phyloP scores from a whole-genome alignment of 2,113 vertebrate species.

The Accipiter virgatus region DNA sequence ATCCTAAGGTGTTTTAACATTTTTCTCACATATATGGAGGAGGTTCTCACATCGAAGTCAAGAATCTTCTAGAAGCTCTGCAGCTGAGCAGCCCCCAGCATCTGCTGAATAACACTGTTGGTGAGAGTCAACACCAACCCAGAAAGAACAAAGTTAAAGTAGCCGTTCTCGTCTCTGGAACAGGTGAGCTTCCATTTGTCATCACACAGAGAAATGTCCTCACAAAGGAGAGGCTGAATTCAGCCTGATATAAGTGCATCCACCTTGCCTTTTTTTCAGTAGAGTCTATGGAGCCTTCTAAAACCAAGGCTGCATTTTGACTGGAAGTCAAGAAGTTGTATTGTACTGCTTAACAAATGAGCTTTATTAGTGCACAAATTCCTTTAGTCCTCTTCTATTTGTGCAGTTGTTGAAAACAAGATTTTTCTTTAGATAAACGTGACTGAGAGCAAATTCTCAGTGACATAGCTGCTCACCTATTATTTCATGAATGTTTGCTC shows the following conservation, averaged over 20 bases:
- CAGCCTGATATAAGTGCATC: not conserved
- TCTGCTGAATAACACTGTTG: not conserved
- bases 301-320: not conserved
- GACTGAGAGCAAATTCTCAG: not conserved
- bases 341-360: not conserved
- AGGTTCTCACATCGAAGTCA: slow-evolving; percentile 16
- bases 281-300: not conserved
- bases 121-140: not conserved
- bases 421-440: not conserved
- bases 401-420: not conserved
- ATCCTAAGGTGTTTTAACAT: not conserved
- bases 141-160: slow-evolving; percentile 73
- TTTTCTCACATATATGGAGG: not conserved
- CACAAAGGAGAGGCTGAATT: not conserved
- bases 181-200: slow-evolving; percentile 70
- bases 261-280: not conserved
- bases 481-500: not conserved
- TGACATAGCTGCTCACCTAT: not conserved
- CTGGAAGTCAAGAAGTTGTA: not conserved
- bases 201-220: not conserved
- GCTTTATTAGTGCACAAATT: not conserved
- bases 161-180: slow-evolving; percentile 86
- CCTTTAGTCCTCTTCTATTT: not conserved
- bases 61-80: slow-evolving; percentile 61
- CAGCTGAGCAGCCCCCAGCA: slow-evolving; percentile 35